Evolutionary conservation across 37 sponge, comb jelly and placozoan genomes (phyloP).

Genomic region (Ephydatia muelleri): DNA sequence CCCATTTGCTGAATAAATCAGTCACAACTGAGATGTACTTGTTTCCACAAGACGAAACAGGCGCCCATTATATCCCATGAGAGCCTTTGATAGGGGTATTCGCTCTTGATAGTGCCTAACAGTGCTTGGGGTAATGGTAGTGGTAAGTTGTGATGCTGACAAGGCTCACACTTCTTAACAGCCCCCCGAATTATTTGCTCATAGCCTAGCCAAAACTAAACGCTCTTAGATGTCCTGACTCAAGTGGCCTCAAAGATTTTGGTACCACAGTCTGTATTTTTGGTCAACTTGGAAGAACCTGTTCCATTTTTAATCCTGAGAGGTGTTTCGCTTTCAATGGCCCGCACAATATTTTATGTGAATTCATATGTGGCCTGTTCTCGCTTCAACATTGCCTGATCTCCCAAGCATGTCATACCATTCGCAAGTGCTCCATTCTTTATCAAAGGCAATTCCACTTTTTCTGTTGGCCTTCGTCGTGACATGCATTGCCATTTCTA

Average conservation of each 20-base stretch:
- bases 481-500: constrained; percentile 25
- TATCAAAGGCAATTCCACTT: not conserved
- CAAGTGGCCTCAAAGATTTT: not conserved
- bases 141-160: constrained; percentile 1
- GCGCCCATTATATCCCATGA: constrained; percentile 36
- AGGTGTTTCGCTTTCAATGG: no score
- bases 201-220: constrained; percentile 29
- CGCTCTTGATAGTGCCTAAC: constrained; percentile 10
- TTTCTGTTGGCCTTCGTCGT: no score
- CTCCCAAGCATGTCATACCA: no score
- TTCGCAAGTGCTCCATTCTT: no score
- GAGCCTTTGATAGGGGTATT: constrained; percentile 21
- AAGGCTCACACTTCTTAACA: constrained; percentile 2
- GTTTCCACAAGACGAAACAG: constrained; percentile 6
- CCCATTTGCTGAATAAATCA: constrained; percentile 34
- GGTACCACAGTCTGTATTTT: constrained; percentile 8
- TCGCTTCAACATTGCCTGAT: no score
- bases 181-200: constrained; percentile 3
- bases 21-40: constrained; percentile 33
- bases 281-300: not conserved
- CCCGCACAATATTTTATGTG: no score
- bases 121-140: no score
- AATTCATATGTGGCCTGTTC: no score
- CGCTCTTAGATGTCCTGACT: constrained; percentile 32
- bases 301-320: no score